Base-by-base conservation (phyloP, 23 tunicate genomes). In the Ascidia mentula region DNA sequence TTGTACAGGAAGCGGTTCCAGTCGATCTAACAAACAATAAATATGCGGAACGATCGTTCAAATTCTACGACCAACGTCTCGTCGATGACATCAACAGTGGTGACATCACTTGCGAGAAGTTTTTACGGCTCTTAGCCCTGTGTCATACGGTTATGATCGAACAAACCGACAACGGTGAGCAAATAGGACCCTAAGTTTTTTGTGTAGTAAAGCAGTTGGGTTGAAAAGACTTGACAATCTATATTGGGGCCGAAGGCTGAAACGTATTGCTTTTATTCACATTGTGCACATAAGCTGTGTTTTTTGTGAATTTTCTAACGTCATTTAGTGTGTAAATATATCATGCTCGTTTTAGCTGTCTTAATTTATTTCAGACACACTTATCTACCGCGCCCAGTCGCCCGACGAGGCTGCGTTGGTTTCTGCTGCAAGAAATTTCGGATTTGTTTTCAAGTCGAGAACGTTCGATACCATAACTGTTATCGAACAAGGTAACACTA, bases 381-480 rank as follows among this genome's bases (percentile, higher is more conserved):
- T 87, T n/a, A 74, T 37, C 8, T 96, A 96, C 75, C 99, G 88
- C 33, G 96, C 99, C 6, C 91, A 96, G 69, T 96, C 99, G 22
- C 99, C 99, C 17, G 99, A 96, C 53, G 99, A 96, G 77, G 86
- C 78, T 37, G 99, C 99, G 36, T 85, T 96, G 9, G 97, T 96
- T 6, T 91, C 96, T 18, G 99, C 99, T 31, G 97, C 97, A 22
- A 76, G 97, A 76, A 91, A 87, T 81, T 96, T 96, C 79, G 99
- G 99, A 33, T 91, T 91, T 84, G 99, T 91, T 60, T 96, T 87
- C 80, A 80, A 80, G 72, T 85, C 89, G 34, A 81, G 91, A 77
- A 91, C 90, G 3, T 93, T 72, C 46, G 88, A 91, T 72, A 81
- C 99, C 0, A 87, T 96, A 69, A 96, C 97, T 0, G 83, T 96